phyloP scores from a whole-genome alignment of 1,140 invertebrate species.

The Zaprionus taronus region DNA sequence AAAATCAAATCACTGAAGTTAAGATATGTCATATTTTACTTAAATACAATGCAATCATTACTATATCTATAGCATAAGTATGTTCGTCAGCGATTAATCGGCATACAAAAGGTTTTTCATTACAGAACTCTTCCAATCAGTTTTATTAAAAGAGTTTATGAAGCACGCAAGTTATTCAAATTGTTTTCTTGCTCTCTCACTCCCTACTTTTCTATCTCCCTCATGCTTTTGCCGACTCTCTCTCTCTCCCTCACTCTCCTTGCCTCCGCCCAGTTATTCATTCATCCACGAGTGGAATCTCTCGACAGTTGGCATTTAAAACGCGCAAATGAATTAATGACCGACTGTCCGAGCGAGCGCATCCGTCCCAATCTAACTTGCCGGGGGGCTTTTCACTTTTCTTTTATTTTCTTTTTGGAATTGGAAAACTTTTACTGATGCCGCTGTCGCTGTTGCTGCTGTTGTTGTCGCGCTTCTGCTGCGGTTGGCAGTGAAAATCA shows the following conservation, averaged over 20 bases:
- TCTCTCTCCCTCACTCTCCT: not conserved
- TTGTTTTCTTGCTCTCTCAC: not conserved
- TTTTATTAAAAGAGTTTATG: not conserved
- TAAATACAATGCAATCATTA: too few relatives aligned
- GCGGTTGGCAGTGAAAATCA: conserved; percentile 74
- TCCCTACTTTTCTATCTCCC: not conserved
- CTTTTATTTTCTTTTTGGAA: conserved; percentile 63
- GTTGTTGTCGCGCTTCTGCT: conserved; percentile 53
- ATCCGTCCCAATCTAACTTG: conserved; percentile 54
- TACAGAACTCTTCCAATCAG: not conserved
- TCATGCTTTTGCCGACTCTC: not conserved
- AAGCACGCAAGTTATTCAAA: not conserved
- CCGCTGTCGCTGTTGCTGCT: not conserved
- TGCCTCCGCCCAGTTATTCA: conserved; percentile 20
- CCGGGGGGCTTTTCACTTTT: conserved; percentile 73
- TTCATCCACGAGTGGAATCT: conserved; percentile 14
- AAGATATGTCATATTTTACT: too few relatives aligned
- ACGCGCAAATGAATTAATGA: conserved; percentile 64
- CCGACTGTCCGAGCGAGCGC: conserved; percentile 40
- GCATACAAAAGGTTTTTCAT: not conserved
- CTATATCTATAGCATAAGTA: too few relatives aligned
- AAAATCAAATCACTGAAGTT: too few relatives aligned
- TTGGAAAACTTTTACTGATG: conserved; percentile 76
- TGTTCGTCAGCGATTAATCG: too few relatives aligned
- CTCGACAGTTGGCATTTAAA: conserved; percentile 45